Evolutionary conservation across 2,888 invertebrate species (phyloP).

Genomic region (Chloroclystis v-ata): DNA sequence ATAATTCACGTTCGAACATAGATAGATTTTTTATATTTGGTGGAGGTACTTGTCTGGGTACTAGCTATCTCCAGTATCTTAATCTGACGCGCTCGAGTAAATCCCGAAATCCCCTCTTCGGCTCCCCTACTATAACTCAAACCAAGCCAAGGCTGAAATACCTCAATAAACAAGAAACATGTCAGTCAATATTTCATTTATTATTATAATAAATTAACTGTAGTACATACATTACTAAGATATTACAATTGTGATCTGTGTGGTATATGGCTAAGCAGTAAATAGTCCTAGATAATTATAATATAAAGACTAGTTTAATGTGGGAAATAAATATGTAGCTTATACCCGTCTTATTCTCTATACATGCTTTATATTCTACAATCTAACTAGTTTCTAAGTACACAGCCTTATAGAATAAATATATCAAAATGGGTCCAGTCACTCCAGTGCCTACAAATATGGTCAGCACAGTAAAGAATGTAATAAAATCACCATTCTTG

Average conservation of each 20-base stretch:
- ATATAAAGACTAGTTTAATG: not conserved
- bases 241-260: no score
- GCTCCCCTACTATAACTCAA: no score
- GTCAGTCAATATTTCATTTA: not conserved
- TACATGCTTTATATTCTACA: not conserved
- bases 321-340: not conserved
- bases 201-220: not conserved
- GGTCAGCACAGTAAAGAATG: constrained; percentile 79
- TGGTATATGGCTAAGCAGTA: no score
- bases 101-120: no score
- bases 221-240: not conserved
- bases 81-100: no score
- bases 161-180: no score
- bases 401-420: constrained; percentile 63
- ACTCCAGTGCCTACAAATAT: constrained; percentile 85
- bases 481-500: constrained; percentile 78
- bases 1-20: no score
- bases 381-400: constrained; percentile 39
- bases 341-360: not conserved
- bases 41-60: no score
- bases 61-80: no score
- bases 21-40: no score
- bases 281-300: not conserved
- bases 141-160: no score
- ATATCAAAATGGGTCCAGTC: constrained; percentile 81